Conservation (phyloP, 1,140 invertebrate species). For the Eulimnadia texana region DNA sequence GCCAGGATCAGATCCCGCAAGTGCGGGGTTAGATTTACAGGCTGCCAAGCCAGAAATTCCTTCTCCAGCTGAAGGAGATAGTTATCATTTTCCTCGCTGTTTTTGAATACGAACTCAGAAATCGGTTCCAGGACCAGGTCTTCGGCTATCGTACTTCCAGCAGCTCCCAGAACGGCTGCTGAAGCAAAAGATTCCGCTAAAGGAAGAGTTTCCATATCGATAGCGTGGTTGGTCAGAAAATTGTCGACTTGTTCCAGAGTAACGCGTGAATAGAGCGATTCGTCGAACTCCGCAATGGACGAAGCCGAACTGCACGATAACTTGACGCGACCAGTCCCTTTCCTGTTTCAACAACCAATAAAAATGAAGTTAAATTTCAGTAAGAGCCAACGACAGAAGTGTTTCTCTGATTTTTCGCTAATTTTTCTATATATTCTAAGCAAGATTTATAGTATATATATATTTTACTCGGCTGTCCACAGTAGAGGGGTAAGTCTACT, state of each 20-base stretch:
- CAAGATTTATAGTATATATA: too few species aligned
- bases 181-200: conserved; percentile 1
- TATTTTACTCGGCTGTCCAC: too few species aligned
- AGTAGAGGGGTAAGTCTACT: too few species aligned
- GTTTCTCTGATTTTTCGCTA: too few species aligned
- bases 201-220: neutral
- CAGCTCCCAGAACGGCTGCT: neutral
- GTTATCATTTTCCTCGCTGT: neutral
- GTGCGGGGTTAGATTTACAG: neutral
- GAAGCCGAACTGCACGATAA: neutral
- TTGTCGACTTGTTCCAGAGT: neutral
- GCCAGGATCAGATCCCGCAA: conserved; percentile 3
- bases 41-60: conserved; percentile 2
- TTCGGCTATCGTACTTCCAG: conserved; percentile 7
- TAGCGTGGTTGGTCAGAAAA: neutral
- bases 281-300: conserved; percentile 2
- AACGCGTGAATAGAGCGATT: conserved; percentile 1
- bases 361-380: neutral
- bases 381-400: too few species aligned
- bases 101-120: conserved; percentile 7
- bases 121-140: neutral
- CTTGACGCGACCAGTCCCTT: neutral
- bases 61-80: neutral
- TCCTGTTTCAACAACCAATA: too few species aligned
- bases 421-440: too few species aligned